Percentiles rank a stretch among this genome's conserved stretches.
Evolutionary conservation across 2,888 invertebrate genomes (phyloP).

Genomic region (Thymelicus sylvestris): DNA sequence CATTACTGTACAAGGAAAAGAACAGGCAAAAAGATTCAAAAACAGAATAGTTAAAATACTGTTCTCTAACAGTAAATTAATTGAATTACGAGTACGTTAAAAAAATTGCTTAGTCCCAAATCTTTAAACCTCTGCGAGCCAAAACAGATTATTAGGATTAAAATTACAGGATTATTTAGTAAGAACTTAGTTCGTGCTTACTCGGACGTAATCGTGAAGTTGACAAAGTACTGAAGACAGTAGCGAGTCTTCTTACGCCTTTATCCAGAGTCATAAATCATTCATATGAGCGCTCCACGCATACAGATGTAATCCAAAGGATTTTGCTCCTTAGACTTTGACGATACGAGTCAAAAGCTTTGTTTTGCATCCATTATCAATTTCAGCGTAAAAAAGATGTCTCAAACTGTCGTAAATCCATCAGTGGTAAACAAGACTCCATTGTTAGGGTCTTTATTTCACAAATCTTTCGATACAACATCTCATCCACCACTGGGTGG

Average conservation of each 20-base stretch:
- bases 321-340: constrained; percentile 42
- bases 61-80: constrained; percentile 42
- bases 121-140: constrained; percentile 3
- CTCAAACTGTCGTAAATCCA: constrained; percentile 59
- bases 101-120: constrained; percentile 19
- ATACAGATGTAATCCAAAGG: constrained; percentile 40
- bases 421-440: constrained; percentile 55
- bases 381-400: constrained; percentile 50
- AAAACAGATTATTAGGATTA: constrained; percentile 42
- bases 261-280: constrained; percentile 51
- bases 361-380: constrained; percentile 44
- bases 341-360: constrained; percentile 36
- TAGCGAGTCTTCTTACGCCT: constrained; percentile 47
- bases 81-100: constrained; percentile 41
- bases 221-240: constrained; percentile 48
- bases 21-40: constrained; percentile 10
- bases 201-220: constrained; percentile 39
- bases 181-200: constrained; percentile 42
- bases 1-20: neutral
- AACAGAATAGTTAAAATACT: constrained; percentile 9
- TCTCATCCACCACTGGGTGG: constrained; percentile 57
- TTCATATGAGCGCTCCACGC: constrained; percentile 44
- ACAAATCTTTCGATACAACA: constrained; percentile 47
- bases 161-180: constrained; percentile 43
- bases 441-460: constrained; percentile 50